Evolutionary conservation across 2,888 invertebrate species (phyloP).

Genomic region (Drosophila anomalata): DNA sequence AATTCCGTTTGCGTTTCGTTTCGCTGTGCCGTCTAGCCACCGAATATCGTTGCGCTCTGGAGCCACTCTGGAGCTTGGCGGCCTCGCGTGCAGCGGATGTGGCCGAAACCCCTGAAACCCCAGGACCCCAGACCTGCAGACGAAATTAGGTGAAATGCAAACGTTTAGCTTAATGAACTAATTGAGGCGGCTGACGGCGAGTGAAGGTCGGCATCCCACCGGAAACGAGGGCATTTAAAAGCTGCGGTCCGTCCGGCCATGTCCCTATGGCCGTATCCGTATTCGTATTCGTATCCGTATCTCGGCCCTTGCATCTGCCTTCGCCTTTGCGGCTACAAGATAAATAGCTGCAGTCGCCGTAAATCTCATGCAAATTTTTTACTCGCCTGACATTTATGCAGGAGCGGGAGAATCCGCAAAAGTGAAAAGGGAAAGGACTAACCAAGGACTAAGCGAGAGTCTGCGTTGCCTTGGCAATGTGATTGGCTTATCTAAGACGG

Average conservation of each 20-base stretch:
- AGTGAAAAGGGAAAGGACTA: slow-evolving; percentile 7
- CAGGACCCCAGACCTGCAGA: slow-evolving; percentile 33
- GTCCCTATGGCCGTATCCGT: not conserved
- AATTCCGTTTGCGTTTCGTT: slow-evolving; percentile 69
- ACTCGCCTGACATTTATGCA: slow-evolving; percentile 65
- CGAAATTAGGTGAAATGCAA: slow-evolving; percentile 79
- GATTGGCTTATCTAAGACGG: slow-evolving; percentile 46
- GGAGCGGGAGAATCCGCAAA: slow-evolving; percentile 9
- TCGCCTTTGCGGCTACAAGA: slow-evolving; percentile 36
- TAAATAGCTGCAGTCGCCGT: slow-evolving; percentile 60
- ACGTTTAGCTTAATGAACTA: slow-evolving; percentile 79
- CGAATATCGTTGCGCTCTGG: not conserved
- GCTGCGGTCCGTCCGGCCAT: slow-evolving; percentile 44
- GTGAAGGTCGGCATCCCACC: slow-evolving; percentile 63
- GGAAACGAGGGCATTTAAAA: slow-evolving; percentile 74
- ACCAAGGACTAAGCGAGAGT: slow-evolving; percentile 19
- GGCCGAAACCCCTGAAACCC: slow-evolving; percentile 38
- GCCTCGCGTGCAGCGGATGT: slow-evolving; percentile 66
- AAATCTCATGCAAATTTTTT: slow-evolving; percentile 65
- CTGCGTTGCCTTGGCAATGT: slow-evolving; percentile 42
- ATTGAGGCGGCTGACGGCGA: slow-evolving; percentile 59
- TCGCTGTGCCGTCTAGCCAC: slow-evolving; percentile 3
- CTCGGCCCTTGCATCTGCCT: slow-evolving; percentile 56
- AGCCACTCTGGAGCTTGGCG: slow-evolving; percentile 1
- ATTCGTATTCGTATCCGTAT: not conserved